Conservation (phyloP, 2,888 invertebrate genomes). For the Cetonia aurata region DNA sequence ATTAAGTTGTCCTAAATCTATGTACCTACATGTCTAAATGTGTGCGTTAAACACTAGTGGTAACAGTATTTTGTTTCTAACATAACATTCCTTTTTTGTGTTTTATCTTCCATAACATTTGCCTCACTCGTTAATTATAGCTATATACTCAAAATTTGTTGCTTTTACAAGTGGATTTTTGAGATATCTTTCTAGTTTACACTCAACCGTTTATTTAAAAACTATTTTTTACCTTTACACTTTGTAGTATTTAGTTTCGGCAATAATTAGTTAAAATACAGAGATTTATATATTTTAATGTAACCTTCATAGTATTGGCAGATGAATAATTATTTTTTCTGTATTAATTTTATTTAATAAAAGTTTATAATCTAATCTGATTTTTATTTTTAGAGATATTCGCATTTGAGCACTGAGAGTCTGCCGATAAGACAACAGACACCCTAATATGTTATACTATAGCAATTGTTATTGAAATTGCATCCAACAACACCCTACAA, state of each 20-base stretch:
- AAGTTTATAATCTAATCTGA: slow-evolving; percentile 16
- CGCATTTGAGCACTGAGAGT: neutral
- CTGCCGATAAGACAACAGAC: no score
- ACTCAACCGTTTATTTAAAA: slow-evolving; percentile 7
- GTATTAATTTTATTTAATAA: slow-evolving; percentile 39
- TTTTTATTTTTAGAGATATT: neutral
- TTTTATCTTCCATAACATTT: slow-evolving; percentile 13
- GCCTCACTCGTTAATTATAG: slow-evolving; percentile 13
- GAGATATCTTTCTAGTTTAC: slow-evolving; percentile 14
- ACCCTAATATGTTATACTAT: no score
- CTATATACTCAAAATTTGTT: slow-evolving; percentile 31
- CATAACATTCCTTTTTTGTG: slow-evolving; percentile 28
- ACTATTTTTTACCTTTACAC: slow-evolving; percentile 17
- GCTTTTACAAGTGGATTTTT: slow-evolving; percentile 24
- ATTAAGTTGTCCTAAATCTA: slow-evolving; percentile 17
- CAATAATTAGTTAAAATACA: slow-evolving; percentile 16
- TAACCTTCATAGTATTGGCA: slow-evolving; percentile 30
- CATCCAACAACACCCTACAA: no score
- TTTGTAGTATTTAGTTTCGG: slow-evolving; percentile 18
- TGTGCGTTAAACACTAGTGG: slow-evolving; percentile 9
- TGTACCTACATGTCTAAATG: slow-evolving; percentile 34
- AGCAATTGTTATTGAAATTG: no score
- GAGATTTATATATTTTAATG: slow-evolving; percentile 32
- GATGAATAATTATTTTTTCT: slow-evolving; percentile 34
- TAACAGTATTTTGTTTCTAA: slow-evolving; percentile 37